Base-by-base conservation (phyloP, 2,888 invertebrate species). In the Acanthopleura granulata region DNA sequence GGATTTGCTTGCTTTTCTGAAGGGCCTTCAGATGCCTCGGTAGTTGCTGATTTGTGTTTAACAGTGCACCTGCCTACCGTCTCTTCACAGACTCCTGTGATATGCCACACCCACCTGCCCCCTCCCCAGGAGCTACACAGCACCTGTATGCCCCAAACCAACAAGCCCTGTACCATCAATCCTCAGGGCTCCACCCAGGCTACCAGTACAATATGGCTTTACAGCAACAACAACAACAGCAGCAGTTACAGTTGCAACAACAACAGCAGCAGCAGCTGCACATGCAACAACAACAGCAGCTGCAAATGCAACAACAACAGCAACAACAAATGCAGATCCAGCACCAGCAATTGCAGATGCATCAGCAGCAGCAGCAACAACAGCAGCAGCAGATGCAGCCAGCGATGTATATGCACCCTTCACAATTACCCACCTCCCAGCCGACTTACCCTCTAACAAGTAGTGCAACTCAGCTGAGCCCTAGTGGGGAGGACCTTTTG, bases 211-310 rank as follows among this genome's bases (percentile, higher is more conserved):
- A 77, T 74, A 76, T 75, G 57, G 72, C 78, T 50, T 29, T 76
- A 66, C 80, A 79, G 30, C 83, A 84, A 75, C 82, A 83, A 75
- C 78, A 80, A 29, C 77, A 78, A 72, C 72, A 74, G 49, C 78
- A 74, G 49, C 78, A 80, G 22, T 66, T 74, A 62, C 76, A 76
- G 73, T 78, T 78, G 51, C 73, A 74, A 15, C 75, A 73, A 69
- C 79, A 77, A 76, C 82, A 82, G 66, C 78, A 78, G 40, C 76
- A 76, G 49, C 79, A 80, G 49, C 72, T 74, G 66, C 79, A 71
- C n/a, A n/a, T n/a, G 72, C 81, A 73, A 30, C 78, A 72, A 16
- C 78, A 74, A 57, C 74, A 69, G 30, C 79, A 74, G 62, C 78
- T 66, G 71, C 61, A 62, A 49, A 69, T 71, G 75, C 78, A 80